Evolutionary conservation across 2,888 invertebrate species (phyloP), one percentile per base, ranked within the genome.

Genomic region (Lapara coniferarum): DNA sequence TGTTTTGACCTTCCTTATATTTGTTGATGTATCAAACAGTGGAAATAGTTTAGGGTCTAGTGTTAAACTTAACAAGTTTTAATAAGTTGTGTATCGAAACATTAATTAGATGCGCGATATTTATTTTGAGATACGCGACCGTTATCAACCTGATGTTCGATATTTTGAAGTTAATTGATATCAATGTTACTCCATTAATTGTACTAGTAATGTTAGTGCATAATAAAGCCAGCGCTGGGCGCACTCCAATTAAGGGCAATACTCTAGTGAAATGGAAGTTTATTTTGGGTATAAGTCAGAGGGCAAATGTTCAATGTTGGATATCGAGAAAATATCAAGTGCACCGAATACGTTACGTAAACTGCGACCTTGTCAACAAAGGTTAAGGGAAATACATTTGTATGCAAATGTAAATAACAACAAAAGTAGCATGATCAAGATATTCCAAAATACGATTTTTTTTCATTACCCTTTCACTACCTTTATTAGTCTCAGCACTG

Each of bases 161-260:
- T 10, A 44, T 44, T 13, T n/a, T n/a, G 19, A 63, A 63, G 46
- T 1, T 13, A 63, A 19, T 6, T 49, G 16, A 16, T 19, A 63
- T 25, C 12, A 57, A 57, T 7, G 6, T 63, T 63, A 63, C 16
- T 46, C 19, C 12, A 19, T 16, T 12, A 25, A 46, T 63, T 46
- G 8, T 13, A 46, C 10, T 13, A 46, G 19, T 19, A 49, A 49
- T 63, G 7, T n/a, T 57, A 16, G 63, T 63, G 12, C 13, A 63
- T 16, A 63, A 25, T 19, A 63, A 13, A 63, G 46, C 49, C 13
- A 3, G 46, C 46, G 49, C 49, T 19, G 13, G 46, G 49, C 49
- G 49, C 49, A 49, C 46, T 63, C 63, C 63, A 63, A 63, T 49
- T 63, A 63, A 63, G 63, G 49, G 49, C 63, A 63, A 46, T 19